Base-by-base conservation (phyloP, 2,797 vertebrate species). In the Lagodon rhomboides region DNA sequence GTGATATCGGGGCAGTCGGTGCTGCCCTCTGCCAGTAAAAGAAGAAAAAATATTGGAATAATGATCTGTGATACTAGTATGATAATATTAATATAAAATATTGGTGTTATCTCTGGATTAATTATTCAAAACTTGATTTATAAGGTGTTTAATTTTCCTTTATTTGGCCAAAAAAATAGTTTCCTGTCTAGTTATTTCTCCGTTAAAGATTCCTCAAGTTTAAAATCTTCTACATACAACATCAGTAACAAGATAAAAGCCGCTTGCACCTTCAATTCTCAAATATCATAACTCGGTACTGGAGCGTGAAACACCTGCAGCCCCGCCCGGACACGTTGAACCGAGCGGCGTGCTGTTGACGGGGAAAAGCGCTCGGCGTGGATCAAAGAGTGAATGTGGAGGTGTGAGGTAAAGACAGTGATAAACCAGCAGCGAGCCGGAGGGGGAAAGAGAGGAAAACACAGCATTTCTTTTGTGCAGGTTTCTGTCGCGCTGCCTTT, bases 401-500 rank as follows among this genome's bases (percentile, higher is more conserved):
- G 22, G 64, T 54, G 73, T 51, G 49, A 82, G 64, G 75, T 82
- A 74, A 85, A 87, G 88, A 87, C 75, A 65, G 74, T 2, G 43
- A 75, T 54, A 68, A 27, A 81, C 54, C 50, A 73, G 50, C 59
- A 76, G 77, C 56, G 69, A 70, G 23, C 59, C 15, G 6, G 30
- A 27, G 58, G 8, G 68, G 41, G 61, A 71, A 4, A 56, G 71
- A 73, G 65, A 69, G 69, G 81, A 72, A 80, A 87, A 85, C 80
- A 59, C 91, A 93, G 91, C 89, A 81, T 74, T 91, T 94, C 89
- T 91, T 90, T 94, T 93, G 90, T 90, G 75, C 70, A 69, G 60
- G 49, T 66, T 86, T 83, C 38, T 71, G 77, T 82, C 30, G 23
- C 58, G 2, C 62, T 53, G 74, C 77, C 78, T 91, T 91, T 85